Conservation (phyloP, 2,797 vertebrate genomes). For the Poecilia wingei region DNA sequence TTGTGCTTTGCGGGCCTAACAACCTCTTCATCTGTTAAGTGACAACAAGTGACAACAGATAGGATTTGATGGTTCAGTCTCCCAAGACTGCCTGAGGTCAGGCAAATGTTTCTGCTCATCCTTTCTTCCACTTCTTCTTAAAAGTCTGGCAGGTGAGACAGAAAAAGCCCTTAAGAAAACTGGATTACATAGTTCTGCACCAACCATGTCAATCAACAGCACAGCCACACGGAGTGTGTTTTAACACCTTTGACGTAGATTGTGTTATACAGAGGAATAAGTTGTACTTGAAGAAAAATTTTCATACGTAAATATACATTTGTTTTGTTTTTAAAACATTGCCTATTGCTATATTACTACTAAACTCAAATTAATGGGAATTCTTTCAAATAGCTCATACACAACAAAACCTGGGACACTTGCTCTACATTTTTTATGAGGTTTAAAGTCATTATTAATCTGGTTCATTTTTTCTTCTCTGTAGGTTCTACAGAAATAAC, state of each 20-base stretch:
- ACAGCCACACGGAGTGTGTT: constrained; percentile 40
- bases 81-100: constrained; percentile 67
- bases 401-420: background rate
- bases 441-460: background rate
- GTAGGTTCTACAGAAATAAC: background rate
- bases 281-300: background rate
- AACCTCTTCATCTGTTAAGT: constrained; percentile 64
- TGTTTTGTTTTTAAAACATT: background rate
- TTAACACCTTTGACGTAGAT: background rate
- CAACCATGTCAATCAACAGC: constrained; percentile 49
- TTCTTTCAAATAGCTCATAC: background rate
- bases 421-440: background rate
- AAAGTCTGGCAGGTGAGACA: constrained; percentile 68
- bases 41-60: constrained; percentile 64
- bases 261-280: background rate
- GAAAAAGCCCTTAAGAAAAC: constrained; percentile 73
- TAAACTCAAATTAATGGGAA: background rate
- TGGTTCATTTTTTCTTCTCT: background rate
- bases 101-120: constrained; percentile 54
- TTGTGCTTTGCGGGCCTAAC: constrained; percentile 51
- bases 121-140: constrained; percentile 67
- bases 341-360: background rate
- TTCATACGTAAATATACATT: background rate
- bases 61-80: constrained; percentile 50
- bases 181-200: constrained; percentile 68